Evolutionary conservation across 2,113 vertebrate species (phyloP).

Genomic region (Oncorhynchus nerka): DNA sequence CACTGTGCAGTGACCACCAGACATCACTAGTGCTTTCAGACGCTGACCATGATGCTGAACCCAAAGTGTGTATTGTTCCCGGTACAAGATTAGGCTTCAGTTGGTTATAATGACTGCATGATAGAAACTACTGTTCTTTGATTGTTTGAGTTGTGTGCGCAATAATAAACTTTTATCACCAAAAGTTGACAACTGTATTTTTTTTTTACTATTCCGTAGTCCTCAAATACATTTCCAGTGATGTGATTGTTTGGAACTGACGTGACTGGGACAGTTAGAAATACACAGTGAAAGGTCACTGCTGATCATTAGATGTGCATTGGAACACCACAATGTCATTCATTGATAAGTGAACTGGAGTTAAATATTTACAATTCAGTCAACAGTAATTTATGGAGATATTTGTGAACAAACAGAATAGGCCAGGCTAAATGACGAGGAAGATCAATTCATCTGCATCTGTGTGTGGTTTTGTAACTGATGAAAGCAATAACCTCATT

Average conservation of each 20-base stretch:
- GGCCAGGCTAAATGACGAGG: conserved; percentile 16
- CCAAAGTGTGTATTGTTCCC: too few species aligned
- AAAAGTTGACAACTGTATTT: too few species aligned
- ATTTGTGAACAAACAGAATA: conserved; percentile 30
- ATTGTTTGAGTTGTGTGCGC: too few species aligned
- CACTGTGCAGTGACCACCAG: too few species aligned
- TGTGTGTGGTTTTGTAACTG: conserved; percentile 16
- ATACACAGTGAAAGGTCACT: not conserved
- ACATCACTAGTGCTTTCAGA: too few species aligned
- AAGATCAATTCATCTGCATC: not conserved
- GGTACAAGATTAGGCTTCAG: too few species aligned
- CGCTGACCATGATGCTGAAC: too few species aligned
- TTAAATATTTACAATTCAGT: not conserved
- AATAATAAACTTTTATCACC: too few species aligned
- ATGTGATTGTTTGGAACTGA: conserved; percentile 10
- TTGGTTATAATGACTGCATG: too few species aligned
- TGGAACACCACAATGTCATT: not conserved
- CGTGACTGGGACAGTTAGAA: conserved; percentile 7
- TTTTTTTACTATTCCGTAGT: too few species aligned
- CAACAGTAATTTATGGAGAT: conserved; percentile 18
- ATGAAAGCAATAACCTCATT: conserved; percentile 37
- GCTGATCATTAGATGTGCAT: conserved; percentile 13
- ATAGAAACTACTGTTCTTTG: not conserved
- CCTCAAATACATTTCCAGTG: too few species aligned
- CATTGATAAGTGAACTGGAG: conserved; percentile 27